Base-by-base conservation (phyloP, 2,113 vertebrate species). In the Cyprinodon variegatus region DNA sequence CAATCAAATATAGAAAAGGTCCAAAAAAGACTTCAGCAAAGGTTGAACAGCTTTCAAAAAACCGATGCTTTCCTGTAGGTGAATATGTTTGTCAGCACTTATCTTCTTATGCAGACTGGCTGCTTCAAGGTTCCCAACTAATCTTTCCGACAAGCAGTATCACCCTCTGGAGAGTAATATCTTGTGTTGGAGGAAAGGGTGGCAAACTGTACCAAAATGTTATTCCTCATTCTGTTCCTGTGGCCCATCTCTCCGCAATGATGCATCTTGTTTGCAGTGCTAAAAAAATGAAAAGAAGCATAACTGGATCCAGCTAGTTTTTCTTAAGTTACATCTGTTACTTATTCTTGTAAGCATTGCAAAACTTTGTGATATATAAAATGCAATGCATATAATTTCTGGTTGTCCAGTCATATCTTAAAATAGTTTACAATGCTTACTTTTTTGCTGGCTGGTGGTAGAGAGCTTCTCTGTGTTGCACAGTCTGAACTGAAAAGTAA, bases 71-170 rank as follows among this genome's bases (percentile, higher is more conserved):
- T 83, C 62, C 81, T 83, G 83, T 83, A 74, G 86, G 81, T 88
- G 82, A 85, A 81, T 68, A 66, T 84, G 79, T 88, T 80, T 87
- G 84, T 85, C 85, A 74, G 85, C 86, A 93, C 86, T 90, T 91
- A 88, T 92, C 91, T 90, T 78, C 36, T 72, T 74, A 76, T 83
- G 85, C 89, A 83, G 83, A 86, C 81, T 62, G 77, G 85, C 86
- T 67, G 72, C 84, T 71, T 85, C 87, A 88, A 85, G 87, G 78
- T 74, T 83, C 67, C 79, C 73, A 80, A 86, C 92, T 88, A 87
- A 92, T 92, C 90, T 90, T 70, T 43, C 71, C 8, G 89, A 88
- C 91, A 87, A 74, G 83, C 84, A 3, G 81, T 90, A 90, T 89
- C 88, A 87, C 74, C 84, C 83, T 81, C 50, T 77, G 20, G 11